Percentiles rank a stretch among this genome's conserved stretches.
Evolutionary conservation across 2,888 invertebrate species (phyloP).

Genomic region (Drosophila austrosaltans): DNA sequence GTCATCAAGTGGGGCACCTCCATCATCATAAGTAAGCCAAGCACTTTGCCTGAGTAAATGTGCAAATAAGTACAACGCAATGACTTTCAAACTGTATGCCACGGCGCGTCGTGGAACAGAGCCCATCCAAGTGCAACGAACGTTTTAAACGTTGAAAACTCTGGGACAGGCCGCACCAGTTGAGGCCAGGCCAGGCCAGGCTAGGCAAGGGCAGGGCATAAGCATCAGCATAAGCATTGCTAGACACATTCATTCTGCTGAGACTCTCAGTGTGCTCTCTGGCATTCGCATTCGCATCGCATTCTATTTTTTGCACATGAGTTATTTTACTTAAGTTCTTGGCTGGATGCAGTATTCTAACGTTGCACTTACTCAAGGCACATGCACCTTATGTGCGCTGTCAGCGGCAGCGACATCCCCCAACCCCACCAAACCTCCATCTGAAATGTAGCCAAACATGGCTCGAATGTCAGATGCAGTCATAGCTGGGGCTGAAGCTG

Average conservation of each 20-base stretch:
- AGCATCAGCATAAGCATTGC: slow-evolving; percentile 41
- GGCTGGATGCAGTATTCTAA: slow-evolving; percentile 57
- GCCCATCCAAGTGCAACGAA: slow-evolving; percentile 74
- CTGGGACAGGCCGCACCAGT: slow-evolving; percentile 2
- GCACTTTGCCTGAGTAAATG: slow-evolving; percentile 73
- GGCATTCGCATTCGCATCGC: slow-evolving; percentile 28
- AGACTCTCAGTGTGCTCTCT: slow-evolving; percentile 22
- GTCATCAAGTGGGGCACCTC: slow-evolving; percentile 73
- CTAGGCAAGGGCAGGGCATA: slow-evolving; percentile 66
- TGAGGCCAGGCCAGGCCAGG: background rate
- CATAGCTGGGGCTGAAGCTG: slow-evolving; percentile 5
- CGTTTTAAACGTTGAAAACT: slow-evolving; percentile 40
- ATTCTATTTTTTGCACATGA: slow-evolving; percentile 71
- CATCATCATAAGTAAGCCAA: slow-evolving; percentile 74
- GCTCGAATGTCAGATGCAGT: slow-evolving; percentile 75
- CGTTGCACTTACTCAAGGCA: slow-evolving; percentile 73
- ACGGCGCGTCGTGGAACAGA: slow-evolving; percentile 3
- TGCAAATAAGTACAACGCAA: slow-evolving; percentile 49
- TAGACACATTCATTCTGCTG: slow-evolving; percentile 51
- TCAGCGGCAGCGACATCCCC: slow-evolving; percentile 47
- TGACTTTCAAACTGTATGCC: slow-evolving; percentile 65
- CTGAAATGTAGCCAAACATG: slow-evolving; percentile 74
- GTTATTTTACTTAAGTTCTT: slow-evolving; percentile 78
- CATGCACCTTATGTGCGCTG: slow-evolving; percentile 69
- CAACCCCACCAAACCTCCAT: slow-evolving; percentile 34